phyloP scores from a whole-genome alignment of 2,113 vertebrate species.

The Callipepla californica region DNA sequence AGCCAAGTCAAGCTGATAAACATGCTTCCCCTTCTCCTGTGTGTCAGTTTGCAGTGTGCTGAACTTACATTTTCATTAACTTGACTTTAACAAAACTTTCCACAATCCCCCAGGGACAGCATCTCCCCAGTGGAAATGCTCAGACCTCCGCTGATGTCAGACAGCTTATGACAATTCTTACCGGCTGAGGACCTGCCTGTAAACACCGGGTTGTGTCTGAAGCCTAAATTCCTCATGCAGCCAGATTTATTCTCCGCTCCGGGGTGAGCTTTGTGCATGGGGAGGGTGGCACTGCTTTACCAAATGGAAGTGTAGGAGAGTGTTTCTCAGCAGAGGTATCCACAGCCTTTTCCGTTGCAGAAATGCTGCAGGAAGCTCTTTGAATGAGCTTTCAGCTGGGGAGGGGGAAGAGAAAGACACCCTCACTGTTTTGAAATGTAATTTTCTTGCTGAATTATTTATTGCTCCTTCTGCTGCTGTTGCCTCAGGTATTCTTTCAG shows the following conservation, averaged over 20 bases:
- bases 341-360: neutral
- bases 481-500: slow-evolving; percentile 56
- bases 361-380: neutral
- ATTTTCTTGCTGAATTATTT: slow-evolving; percentile 69
- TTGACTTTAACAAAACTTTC: slow-evolving; percentile 39
- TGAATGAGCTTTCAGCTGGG: neutral
- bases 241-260: neutral
- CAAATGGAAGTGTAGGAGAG: neutral
- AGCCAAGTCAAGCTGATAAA: slow-evolving; percentile 54
- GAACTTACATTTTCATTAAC: slow-evolving; percentile 49
- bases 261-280: neutral
- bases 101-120: neutral
- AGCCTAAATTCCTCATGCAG: neutral
- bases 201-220: neutral
- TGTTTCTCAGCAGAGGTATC: neutral
- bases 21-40: neutral
- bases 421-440: slow-evolving; percentile 46
- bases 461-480: slow-evolving; percentile 51
- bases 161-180: neutral
- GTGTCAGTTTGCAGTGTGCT: neutral
- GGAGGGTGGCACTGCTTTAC: neutral
- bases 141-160: neutral
- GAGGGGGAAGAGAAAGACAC: neutral
- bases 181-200: neutral
- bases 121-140: neutral